phyloP scores from a whole-genome alignment of 2,797 vertebrate species.

The Adelosebastes latens region DNA sequence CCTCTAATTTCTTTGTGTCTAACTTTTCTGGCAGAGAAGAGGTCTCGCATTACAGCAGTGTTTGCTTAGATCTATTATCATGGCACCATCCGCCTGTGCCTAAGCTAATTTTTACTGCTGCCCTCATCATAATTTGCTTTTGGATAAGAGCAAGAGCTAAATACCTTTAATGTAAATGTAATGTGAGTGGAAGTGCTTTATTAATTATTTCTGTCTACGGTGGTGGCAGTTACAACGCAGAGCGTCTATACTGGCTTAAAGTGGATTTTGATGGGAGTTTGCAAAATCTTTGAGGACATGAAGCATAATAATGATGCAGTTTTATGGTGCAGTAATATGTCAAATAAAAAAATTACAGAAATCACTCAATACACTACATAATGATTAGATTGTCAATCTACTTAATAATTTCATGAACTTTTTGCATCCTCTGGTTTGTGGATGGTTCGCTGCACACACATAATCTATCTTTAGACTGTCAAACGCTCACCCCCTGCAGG shows the following conservation, averaged over 20 bases:
- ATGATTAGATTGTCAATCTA: background rate
- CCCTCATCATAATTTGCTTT: conserved; percentile 61
- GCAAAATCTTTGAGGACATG: conserved; percentile 4
- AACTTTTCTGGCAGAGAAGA: conserved; percentile 36
- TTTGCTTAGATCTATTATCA: conserved; percentile 51
- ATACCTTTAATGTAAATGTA: conserved; percentile 59
- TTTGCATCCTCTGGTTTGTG: conserved; percentile 17
- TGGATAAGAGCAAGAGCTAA: conserved; percentile 54
- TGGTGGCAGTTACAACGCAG: conserved; percentile 27
- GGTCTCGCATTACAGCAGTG: conserved; percentile 34
- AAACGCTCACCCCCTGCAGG: conserved; percentile 12
- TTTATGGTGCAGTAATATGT: conserved; percentile 8
- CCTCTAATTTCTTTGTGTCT: conserved; percentile 40
- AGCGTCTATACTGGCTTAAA: conserved; percentile 19
- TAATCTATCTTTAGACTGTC: conserved; percentile 40
- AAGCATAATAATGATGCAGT: conserved; percentile 9
- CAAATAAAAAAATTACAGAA: background rate
- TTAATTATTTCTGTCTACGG: conserved; percentile 33
- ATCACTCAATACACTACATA: background rate
- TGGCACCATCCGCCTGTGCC: conserved; percentile 24
- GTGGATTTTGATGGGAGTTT: conserved; percentile 44
- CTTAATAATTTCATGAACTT: conserved; percentile 16
- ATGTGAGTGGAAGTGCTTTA: conserved; percentile 49
- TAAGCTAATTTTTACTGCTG: conserved; percentile 50
- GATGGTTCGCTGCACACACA: background rate